A percentile compares a stretch with the other conserved stretches of the same genome.
Conservation (phyloP, 2,113 vertebrate genomes). For the Tiliqua scincoides region DNA sequence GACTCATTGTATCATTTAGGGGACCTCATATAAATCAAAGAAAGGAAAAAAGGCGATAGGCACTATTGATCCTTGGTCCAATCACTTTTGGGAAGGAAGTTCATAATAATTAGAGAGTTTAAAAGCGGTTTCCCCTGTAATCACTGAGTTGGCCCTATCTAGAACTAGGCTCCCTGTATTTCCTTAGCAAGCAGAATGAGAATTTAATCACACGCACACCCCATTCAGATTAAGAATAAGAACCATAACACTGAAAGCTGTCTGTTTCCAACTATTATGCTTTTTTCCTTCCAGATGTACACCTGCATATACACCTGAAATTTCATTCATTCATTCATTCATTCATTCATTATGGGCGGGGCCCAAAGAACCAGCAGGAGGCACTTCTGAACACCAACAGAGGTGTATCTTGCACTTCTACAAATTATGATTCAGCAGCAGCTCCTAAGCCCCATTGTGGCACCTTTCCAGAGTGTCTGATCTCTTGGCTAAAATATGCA, state of each 20-base stretch:
- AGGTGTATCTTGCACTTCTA: too few relatives aligned
- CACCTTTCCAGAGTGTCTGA: too few relatives aligned
- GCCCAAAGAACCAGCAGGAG: too few relatives aligned
- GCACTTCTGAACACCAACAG: too few relatives aligned
- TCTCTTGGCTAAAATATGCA: too few relatives aligned
- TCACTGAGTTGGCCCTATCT: slow-evolving; percentile 46
- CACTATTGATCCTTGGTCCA: not conserved
- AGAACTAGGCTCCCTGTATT: slow-evolving; percentile 22
- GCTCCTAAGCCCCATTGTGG: too few relatives aligned
- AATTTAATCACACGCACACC: too few relatives aligned
- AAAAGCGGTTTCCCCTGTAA: slow-evolving; percentile 52
- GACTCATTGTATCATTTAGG: not conserved
- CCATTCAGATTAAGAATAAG: not conserved
- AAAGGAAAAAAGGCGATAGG: not conserved
- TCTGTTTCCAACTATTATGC: slow-evolving; percentile 45
- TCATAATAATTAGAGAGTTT: slow-evolving; percentile 21
- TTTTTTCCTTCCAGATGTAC: slow-evolving; percentile 38
- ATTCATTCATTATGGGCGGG: too few relatives aligned
- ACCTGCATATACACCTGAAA: too few relatives aligned
- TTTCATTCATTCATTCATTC: too few relatives aligned
- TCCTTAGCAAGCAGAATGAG: not conserved
- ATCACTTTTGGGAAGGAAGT: not conserved
- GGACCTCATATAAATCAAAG: not conserved
- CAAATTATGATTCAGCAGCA: too few relatives aligned
- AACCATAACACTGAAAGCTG: slow-evolving; percentile 15